Evolutionary conservation across 2,113 vertebrate genomes (phyloP).

Genomic region (Symphodus melops): DNA sequence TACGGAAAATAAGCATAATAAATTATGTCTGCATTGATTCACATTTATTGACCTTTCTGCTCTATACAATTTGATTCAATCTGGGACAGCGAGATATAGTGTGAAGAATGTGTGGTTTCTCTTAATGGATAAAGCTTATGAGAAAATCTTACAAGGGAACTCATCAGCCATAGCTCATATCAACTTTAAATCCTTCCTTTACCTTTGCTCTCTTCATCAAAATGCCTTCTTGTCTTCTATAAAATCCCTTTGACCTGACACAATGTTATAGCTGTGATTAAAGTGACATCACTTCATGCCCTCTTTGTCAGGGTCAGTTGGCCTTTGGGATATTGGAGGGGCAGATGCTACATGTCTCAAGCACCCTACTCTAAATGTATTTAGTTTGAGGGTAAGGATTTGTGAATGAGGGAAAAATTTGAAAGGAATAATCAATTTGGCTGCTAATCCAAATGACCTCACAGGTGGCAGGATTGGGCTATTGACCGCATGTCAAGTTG

Average conservation of each 20-base stretch:
- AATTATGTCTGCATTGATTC: not conserved
- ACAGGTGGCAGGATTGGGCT: conserved; percentile 45
- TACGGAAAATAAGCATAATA: conserved; percentile 15
- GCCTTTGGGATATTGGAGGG: conserved; percentile 19
- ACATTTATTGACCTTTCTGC: conserved; percentile 12
- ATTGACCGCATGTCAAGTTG: conserved; percentile 61
- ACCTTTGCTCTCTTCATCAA: conserved; percentile 6
- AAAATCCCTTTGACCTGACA: conserved; percentile 21
- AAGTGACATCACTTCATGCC: conserved; percentile 30
- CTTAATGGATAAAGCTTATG: conserved; percentile 31
- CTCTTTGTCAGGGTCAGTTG: conserved; percentile 28
- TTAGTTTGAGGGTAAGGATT: conserved; percentile 39
- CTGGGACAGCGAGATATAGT: conserved; percentile 1
- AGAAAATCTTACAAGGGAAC: not conserved
- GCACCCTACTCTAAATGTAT: conserved; percentile 23
- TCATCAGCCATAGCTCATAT: conserved; percentile 25
- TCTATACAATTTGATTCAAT: not conserved
- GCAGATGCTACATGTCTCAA: conserved; percentile 12
- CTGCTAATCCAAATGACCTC: conserved; percentile 47
- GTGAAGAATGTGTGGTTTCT: conserved; percentile 1
- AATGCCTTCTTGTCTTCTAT: conserved; percentile 19
- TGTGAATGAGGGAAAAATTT: conserved; percentile 42
- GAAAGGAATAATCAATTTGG: conserved; percentile 52
- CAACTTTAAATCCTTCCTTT: conserved; percentile 44
- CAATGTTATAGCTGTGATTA: conserved; percentile 44